Conservation (phyloP, 2,797 vertebrate genomes). For the Lagocephalus sceleratus region DNA sequence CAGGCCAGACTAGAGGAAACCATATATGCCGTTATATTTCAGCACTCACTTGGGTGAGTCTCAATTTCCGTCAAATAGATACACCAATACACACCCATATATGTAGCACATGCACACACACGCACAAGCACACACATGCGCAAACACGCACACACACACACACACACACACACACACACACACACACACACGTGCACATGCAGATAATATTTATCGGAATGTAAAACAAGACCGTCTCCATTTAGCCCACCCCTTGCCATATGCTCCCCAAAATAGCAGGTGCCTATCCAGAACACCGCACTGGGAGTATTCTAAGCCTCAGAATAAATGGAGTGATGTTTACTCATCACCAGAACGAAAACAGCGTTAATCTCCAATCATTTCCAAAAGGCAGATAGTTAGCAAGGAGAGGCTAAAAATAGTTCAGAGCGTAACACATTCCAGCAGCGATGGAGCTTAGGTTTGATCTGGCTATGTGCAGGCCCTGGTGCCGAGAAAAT, state of each 20-base stretch:
- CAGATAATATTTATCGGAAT: slow-evolving; percentile 78
- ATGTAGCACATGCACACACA: slow-evolving; percentile 29
- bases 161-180: slow-evolving; percentile 23
- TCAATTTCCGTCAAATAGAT: slow-evolving; percentile 36
- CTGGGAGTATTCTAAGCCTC: slow-evolving; percentile 56
- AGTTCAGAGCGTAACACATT: slow-evolving; percentile 59
- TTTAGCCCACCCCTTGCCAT: slow-evolving; percentile 61
- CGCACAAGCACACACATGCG: slow-evolving; percentile 43
- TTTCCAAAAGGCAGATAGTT: slow-evolving; percentile 72
- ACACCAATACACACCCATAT: slow-evolving; percentile 42
- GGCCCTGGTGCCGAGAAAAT: slow-evolving; percentile 64
- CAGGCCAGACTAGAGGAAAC: slow-evolving; percentile 40
- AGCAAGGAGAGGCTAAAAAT: slow-evolving; percentile 73
- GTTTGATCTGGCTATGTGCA: slow-evolving; percentile 66
- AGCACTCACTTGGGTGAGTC: slow-evolving; percentile 64
- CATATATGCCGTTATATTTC: slow-evolving; percentile 55
- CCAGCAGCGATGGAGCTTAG: slow-evolving; percentile 61
- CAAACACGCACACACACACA: slow-evolving; percentile 28
- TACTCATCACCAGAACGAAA: slow-evolving; percentile 67
- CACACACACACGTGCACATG: slow-evolving; percentile 18
- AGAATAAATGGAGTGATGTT: slow-evolving; percentile 74
- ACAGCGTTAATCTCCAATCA: slow-evolving; percentile 78
- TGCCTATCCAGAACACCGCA: slow-evolving; percentile 63
- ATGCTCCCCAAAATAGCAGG: slow-evolving; percentile 70
- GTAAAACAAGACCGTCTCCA: slow-evolving; percentile 60